Percentiles rank a stretch among this genome's conserved stretches.
Evolutionary conservation across 2,888 invertebrate genomes (phyloP).

Genomic region (Hoplodrina blanda): DNA sequence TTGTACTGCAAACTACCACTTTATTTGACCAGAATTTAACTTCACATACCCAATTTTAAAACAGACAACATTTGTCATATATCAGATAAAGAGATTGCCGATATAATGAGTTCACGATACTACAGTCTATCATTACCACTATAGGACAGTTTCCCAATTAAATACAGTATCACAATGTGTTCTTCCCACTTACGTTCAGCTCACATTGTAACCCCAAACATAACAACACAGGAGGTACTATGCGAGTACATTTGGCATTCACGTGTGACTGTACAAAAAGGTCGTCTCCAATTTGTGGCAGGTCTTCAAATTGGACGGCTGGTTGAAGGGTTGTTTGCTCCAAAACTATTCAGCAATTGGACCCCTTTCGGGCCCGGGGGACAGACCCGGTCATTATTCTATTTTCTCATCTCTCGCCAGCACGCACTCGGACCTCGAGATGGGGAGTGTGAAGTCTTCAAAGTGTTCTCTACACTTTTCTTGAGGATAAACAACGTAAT

Average conservation of each 20-base stretch:
- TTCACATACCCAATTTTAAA: neutral
- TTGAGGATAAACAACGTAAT: conserved; percentile 55
- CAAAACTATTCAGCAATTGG: conserved; percentile 69
- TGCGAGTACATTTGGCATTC: conserved; percentile 44
- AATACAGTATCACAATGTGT: neutral
- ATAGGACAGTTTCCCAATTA: neutral
- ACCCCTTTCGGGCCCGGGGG: conserved; percentile 56
- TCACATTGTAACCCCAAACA: conserved; percentile 4
- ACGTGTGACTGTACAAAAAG: conserved; percentile 59
- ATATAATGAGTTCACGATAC: no score
- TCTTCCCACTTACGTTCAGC: neutral
- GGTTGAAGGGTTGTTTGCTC: conserved; percentile 67
- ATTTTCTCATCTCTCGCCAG: conserved; percentile 69
- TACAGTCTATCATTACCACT: neutral
- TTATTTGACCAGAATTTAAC: neutral
- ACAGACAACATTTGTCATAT: neutral
- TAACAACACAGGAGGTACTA: neutral
- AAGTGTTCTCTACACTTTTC: conserved; percentile 54
- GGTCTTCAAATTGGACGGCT: conserved; percentile 61
- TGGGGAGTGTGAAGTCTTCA: conserved; percentile 41
- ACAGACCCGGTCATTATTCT: conserved; percentile 65
- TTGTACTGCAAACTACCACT: neutral
- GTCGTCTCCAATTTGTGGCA: conserved; percentile 65
- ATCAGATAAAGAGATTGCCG: no score
- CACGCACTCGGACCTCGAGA: conserved; percentile 53